Conservation (phyloP, 1,140 invertebrate species). For the Anadara kagoshimensis region DNA sequence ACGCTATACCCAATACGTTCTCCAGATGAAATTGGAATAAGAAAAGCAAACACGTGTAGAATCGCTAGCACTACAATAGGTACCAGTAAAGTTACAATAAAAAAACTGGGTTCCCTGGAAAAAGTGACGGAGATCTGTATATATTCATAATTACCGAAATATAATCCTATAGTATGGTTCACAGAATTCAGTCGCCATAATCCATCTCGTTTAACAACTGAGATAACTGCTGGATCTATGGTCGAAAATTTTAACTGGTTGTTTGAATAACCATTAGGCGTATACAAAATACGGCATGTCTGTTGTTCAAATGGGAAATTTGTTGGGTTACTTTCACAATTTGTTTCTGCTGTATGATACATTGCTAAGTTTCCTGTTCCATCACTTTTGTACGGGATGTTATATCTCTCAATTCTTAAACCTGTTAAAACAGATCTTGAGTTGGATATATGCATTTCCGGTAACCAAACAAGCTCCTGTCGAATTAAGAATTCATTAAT, state of each 20-base stretch:
- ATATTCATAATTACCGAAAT: conserved; percentile 5
- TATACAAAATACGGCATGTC: conserved; percentile 24
- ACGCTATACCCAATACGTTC: conserved; percentile 78
- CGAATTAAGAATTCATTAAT: conserved; percentile 26
- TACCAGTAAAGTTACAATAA: conserved; percentile 77
- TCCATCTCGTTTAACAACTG: conserved; percentile 16
- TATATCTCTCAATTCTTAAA: conserved; percentile 14
- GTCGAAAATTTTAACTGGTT: conserved; percentile 16
- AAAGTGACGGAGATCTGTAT: conserved; percentile 1
- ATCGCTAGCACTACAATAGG: conserved; percentile 78
- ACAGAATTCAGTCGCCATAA: conserved; percentile 10
- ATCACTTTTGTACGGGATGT: conserved; percentile 11
- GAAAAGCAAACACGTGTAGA: conserved; percentile 77
- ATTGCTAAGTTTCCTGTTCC: too few species aligned
- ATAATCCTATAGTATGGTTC: background rate
- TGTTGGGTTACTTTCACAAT: conserved; percentile 19
- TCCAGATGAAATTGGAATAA: conserved; percentile 77
- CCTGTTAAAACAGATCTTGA: conserved; percentile 20
- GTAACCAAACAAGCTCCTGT: conserved; percentile 22
- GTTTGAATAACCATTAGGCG: conserved; percentile 10
- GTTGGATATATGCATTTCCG: conserved; percentile 27
- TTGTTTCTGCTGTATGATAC: conserved; percentile 10
- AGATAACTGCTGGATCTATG: background rate
- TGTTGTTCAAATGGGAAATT: conserved; percentile 40
- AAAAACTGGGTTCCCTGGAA: conserved; percentile 55